Conservation (phyloP, 2,797 vertebrate species). For the Oophaga sylvatica region DNA sequence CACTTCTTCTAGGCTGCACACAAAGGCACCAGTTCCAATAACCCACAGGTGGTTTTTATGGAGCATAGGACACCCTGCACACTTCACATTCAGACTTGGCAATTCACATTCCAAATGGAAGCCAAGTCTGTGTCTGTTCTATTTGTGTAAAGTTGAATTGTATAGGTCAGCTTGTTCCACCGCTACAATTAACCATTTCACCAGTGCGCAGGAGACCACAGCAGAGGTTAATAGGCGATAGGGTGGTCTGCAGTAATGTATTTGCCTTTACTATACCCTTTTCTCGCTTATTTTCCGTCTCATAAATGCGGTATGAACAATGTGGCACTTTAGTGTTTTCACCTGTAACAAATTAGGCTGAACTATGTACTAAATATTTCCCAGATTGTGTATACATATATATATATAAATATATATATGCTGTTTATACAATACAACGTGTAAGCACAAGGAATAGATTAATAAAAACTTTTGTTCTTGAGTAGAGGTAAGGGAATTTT, state of each 20-base stretch:
- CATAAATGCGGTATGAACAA: slow-evolving; percentile 16
- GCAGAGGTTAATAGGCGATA: slow-evolving; percentile 30
- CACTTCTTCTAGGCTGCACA: slow-evolving; percentile 23
- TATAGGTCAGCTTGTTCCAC: not conserved
- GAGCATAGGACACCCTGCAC: slow-evolving; percentile 28
- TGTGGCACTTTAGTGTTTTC: slow-evolving; percentile 15
- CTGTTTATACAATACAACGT: not conserved
- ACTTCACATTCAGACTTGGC: slow-evolving; percentile 46
- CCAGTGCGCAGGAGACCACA: not conserved
- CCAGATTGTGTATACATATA: not conserved
- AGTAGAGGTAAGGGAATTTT: not conserved
- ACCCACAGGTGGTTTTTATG: slow-evolving; percentile 46
- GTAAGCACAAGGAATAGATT: not conserved
- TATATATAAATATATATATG: not conserved
- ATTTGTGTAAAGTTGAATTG: slow-evolving; percentile 41
- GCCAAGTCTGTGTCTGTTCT: not conserved
- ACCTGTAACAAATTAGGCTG: slow-evolving; percentile 17
- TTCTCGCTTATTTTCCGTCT: slow-evolving; percentile 9
- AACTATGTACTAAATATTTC: not conserved
- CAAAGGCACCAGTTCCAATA: slow-evolving; percentile 33
- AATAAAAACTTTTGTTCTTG: not conserved
- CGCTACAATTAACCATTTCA: slow-evolving; percentile 9
- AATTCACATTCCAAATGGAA: slow-evolving; percentile 29
- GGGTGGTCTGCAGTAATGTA: slow-evolving; percentile 34
- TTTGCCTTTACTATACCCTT: slow-evolving; percentile 2